These are phyloP conservation scores for Coregonus sp. DNA, from an alignment of 2,797 vertebrate species.

Conservation along the genomic window DNA sequence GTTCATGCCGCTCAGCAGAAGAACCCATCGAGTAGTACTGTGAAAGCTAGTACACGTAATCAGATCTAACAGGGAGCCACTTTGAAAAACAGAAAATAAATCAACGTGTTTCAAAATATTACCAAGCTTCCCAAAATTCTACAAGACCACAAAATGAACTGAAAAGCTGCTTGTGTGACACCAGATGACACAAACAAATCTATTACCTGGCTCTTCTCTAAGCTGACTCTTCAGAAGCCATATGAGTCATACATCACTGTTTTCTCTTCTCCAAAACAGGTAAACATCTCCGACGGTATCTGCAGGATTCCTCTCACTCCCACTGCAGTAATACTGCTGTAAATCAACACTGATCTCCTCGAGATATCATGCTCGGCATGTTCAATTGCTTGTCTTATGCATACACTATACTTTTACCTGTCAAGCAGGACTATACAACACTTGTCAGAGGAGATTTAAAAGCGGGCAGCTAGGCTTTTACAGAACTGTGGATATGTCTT, in stretches of 20 bases:
- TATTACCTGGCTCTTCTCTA: neutral
- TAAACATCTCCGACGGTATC: slow-evolving; percentile 5
- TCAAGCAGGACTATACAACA: neutral
- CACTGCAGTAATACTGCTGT: neutral
- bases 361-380: slow-evolving; percentile 16
- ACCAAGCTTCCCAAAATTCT: neutral
- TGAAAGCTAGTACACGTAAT: slow-evolving; percentile 2
- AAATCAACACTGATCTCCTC: slow-evolving; percentile 17
- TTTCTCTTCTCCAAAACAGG: neutral
- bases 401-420: slow-evolving; percentile 11
- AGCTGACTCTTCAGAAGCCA: neutral
- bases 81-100: neutral
- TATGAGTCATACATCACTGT: neutral
- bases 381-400: slow-evolving; percentile 23
- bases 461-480: neutral
- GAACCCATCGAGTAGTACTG: neutral
- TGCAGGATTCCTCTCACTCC: slow-evolving; percentile 10
- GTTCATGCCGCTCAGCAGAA: neutral
- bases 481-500: neutral
- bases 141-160: neutral
- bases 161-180: neutral
- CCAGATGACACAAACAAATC: neutral
- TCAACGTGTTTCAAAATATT: slow-evolving; percentile 1
- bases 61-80: neutral
- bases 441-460: neutral